Percentiles rank a stretch among this genome's conserved stretches.
Conservation (phyloP, 2,113 vertebrate genomes). For the Rhinoderma darwinii region DNA sequence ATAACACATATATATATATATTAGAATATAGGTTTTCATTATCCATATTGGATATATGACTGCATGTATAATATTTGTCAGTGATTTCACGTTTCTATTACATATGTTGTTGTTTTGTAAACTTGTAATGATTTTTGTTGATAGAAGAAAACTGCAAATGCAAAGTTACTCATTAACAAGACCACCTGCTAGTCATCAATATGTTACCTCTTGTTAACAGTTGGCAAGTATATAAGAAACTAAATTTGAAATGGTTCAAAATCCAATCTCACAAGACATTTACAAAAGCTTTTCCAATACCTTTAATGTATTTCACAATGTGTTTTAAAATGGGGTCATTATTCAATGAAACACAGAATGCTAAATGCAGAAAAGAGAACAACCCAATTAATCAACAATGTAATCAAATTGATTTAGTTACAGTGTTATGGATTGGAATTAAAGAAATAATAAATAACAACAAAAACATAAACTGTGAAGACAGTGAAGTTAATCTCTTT, state of each 20-base stretch:
- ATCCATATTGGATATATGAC: neutral
- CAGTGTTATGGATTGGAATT: neutral
- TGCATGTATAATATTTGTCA: neutral
- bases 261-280: neutral
- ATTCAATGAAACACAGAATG: slow-evolving; percentile 31
- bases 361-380: slow-evolving; percentile 18
- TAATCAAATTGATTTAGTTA: slow-evolving; percentile 31
- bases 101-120: neutral
- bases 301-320: neutral
- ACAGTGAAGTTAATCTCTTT: neutral
- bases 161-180: neutral
- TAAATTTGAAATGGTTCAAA: neutral
- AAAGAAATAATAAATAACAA: neutral
- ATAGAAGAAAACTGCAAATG: neutral
- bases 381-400: slow-evolving; percentile 34
- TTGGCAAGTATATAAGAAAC: neutral
- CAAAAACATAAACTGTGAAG: neutral
- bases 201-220: slow-evolving; percentile 4
- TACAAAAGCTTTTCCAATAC: slow-evolving; percentile 27
- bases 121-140: neutral
- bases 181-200: slow-evolving; percentile 1
- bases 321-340: slow-evolving; percentile 17
- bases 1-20: no score
- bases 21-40: no score
- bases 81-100: neutral